Evolutionary conservation across 2,113 vertebrate genomes (phyloP).

Genomic region (Amphiprion ocellaris): DNA sequence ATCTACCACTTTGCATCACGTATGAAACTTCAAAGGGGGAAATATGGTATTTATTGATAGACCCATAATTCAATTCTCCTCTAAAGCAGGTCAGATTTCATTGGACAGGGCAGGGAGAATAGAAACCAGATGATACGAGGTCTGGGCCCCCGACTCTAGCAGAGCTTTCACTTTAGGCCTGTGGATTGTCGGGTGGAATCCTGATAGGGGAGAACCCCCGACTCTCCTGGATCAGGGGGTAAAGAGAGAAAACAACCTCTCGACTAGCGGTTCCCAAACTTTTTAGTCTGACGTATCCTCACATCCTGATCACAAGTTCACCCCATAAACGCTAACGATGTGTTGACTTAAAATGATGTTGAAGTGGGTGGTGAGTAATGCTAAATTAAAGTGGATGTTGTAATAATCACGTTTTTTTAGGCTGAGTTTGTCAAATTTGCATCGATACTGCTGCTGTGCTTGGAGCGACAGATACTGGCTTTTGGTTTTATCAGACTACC

Average conservation of each 20-base stretch:
- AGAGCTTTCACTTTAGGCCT: conserved; percentile 58
- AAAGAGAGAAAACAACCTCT: conserved; percentile 37
- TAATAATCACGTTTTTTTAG: neutral
- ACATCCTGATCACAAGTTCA: conserved; percentile 11
- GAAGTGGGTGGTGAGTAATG: neutral
- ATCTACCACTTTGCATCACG: conserved; percentile 83
- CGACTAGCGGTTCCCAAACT: conserved; percentile 4
- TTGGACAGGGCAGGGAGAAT: conserved; percentile 82
- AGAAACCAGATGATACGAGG: conserved; percentile 84
- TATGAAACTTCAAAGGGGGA: conserved; percentile 83
- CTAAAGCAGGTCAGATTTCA: conserved; percentile 85
- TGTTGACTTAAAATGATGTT: neutral
- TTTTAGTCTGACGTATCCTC: neutral
- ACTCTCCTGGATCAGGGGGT: conserved; percentile 18
- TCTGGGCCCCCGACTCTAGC: conserved; percentile 55
- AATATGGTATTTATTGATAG: conserved; percentile 86
- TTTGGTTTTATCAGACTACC: neutral
- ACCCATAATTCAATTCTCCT: conserved; percentile 83
- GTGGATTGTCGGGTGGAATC: conserved; percentile 61
- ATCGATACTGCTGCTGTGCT: neutral
- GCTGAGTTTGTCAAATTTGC: neutral
- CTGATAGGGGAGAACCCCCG: conserved; percentile 41
- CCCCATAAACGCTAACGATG: neutral
- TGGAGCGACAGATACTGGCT: neutral
- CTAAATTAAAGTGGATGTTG: neutral